Evolutionary conservation across 2,797 vertebrate genomes (phyloP).

Genomic region (Margarornis squamiger): DNA sequence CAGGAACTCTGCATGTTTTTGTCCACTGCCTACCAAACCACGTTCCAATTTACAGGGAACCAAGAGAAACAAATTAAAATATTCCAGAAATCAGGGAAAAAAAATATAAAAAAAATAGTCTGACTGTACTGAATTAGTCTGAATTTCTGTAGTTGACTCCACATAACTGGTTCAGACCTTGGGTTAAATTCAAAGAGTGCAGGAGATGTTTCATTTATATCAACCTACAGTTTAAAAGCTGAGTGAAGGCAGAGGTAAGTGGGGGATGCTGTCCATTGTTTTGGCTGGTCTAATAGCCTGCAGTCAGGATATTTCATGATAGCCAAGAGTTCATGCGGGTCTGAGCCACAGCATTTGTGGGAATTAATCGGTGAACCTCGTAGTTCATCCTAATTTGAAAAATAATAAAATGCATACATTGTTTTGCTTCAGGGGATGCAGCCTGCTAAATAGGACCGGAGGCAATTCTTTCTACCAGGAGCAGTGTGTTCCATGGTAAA

Average conservation of each 20-base stretch:
- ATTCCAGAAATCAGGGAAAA: not conserved
- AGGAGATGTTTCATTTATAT: not conserved
- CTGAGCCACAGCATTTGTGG: not conserved
- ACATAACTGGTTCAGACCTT: not conserved
- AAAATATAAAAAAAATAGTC: not conserved
- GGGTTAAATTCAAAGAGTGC: not conserved
- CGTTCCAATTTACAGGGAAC: not conserved
- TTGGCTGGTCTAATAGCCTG: not conserved
- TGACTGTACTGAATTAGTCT: not conserved
- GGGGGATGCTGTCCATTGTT: not conserved
- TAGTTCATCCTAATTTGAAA: not conserved
- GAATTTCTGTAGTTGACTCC: not conserved
- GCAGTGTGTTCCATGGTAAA: not conserved
- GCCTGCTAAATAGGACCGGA: not conserved
- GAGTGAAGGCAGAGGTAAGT: not conserved
- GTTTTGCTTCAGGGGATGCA: not conserved
- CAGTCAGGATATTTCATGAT: not conserved
- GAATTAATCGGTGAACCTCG: not conserved
- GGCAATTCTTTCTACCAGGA: not conserved
- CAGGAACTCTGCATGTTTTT: not conserved
- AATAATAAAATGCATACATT: not conserved
- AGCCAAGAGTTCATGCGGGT: not conserved
- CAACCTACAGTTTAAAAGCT: not conserved
- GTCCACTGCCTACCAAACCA: not conserved
- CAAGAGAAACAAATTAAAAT: not conserved